Conservation (phyloP, 2,113 vertebrate species). For the Mellivora capensis region DNA sequence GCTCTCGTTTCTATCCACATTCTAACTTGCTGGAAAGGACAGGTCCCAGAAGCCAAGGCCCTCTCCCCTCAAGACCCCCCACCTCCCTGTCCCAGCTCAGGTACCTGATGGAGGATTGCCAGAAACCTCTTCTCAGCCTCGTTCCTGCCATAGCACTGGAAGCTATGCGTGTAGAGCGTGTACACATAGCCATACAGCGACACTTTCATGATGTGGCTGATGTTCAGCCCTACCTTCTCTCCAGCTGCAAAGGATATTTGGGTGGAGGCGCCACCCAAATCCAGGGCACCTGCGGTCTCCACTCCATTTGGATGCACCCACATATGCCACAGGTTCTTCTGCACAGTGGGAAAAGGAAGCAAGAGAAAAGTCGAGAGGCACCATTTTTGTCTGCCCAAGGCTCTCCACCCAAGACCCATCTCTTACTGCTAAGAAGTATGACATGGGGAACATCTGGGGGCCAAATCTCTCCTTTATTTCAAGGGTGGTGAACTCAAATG, state of each 20-base stretch:
- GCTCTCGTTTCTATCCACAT: neutral
- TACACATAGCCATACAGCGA: slow-evolving; percentile 92
- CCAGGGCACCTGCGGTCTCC: slow-evolving; percentile 91
- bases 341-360: slow-evolving; percentile 27
- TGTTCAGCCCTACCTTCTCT: slow-evolving; percentile 53
- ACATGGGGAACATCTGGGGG: neutral
- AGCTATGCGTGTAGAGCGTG: slow-evolving; percentile 93
- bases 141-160: slow-evolving; percentile 94
- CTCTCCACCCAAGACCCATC: neutral
- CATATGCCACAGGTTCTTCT: slow-evolving; percentile 90
- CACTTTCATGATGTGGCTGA: slow-evolving; percentile 80
- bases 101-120: slow-evolving; percentile 87
- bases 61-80: neutral
- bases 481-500: neutral
- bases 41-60: neutral
- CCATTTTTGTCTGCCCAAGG: neutral
- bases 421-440: neutral
- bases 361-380: neutral
- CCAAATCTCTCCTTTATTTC: neutral
- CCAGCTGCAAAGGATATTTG: slow-evolving; percentile 90
- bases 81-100: neutral
- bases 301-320: slow-evolving; percentile 86
- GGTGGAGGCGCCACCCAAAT: slow-evolving; percentile 95
- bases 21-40: neutral
- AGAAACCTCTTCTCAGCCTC: slow-evolving; percentile 91